Evolutionary conservation across 2,888 invertebrate species (phyloP), one percentile per base, ranked within the genome.

Genomic region (Hipparchia sbordonii): DNA sequence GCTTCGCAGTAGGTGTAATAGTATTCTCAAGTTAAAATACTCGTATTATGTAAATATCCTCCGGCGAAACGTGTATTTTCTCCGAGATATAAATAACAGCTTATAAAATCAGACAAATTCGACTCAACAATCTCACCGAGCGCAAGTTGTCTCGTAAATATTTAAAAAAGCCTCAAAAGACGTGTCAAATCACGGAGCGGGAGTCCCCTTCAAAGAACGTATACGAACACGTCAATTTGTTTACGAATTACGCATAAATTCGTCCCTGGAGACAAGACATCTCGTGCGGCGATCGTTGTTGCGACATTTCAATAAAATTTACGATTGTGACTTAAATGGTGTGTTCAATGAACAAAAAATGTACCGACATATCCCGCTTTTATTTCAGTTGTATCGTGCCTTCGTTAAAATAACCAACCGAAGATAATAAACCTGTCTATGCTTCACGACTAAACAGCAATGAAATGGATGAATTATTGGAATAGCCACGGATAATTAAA

Each of bases 271-370:
- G 92, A 92, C 90, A 90, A 90, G 91, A 87, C 90, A 92, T 92
- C 92, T 92, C 90, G 89, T 87, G 87, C 91, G 87, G 90, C 90
- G 91, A 93, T 93, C 92, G 89, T 86, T 89, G 90, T 89, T 88
- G 89, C 90, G 92, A 92, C 93, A 91, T 92, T 93, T 93, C 92
- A 93, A 93, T 93, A 93, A 93, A 93, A 93, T 93, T 93, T 93
- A 93, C 93, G 93, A 91, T 92, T 90, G 87, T 91, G 91, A 92
- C 93, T 93, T 90, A 92, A 93, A 92, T 91, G 90, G 91, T 89
- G 88, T 90, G 61, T 89, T 86, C 89, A 85, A 89, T 88, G 89
- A 88, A 90, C 88, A 91, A 90, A 91, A 92, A 92, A 88, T 87
- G 84, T 83, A 83, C 84, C 86, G 80, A 89, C 89, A 86, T 90